Percentiles rank a stretch among this genome's conserved stretches.
Conservation (phyloP, 2,113 vertebrate genomes). For the Phodopus roborovskii region DNA sequence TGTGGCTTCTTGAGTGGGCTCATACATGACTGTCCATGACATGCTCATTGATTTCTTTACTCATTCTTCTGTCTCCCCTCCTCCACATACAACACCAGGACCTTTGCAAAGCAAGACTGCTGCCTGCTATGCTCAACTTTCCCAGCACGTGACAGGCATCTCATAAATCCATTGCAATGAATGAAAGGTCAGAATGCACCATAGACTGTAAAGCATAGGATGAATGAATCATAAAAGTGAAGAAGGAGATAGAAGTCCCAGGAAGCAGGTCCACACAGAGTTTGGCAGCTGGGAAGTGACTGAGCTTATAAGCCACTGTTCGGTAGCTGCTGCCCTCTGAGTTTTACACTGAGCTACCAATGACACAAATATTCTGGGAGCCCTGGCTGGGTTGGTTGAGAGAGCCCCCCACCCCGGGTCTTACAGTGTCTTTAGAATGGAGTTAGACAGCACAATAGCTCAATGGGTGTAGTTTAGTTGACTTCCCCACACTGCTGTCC, state of each 20-base stretch:
- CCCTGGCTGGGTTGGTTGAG: neutral
- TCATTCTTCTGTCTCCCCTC: neutral
- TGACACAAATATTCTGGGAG: neutral
- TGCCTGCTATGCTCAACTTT: neutral
- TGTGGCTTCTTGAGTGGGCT: neutral
- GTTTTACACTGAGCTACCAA: neutral
- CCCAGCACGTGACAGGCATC: neutral
- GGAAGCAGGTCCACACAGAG: neutral
- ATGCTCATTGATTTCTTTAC: neutral
- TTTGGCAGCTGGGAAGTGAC: conserved; percentile 10
- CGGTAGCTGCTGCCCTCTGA: neutral
- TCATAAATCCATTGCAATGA: neutral
- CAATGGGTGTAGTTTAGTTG: conserved; percentile 8
- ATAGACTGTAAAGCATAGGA: neutral
- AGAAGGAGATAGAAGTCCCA: conserved; percentile 9
- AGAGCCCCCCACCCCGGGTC: neutral
- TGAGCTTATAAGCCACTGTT: neutral
- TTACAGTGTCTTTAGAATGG: conserved; percentile 26
- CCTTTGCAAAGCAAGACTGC: neutral
- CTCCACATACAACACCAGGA: neutral
- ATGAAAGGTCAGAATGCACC: neutral
- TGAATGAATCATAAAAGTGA: conserved; percentile 24
- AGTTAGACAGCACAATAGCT: conserved; percentile 16
- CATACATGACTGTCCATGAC: too few relatives aligned
- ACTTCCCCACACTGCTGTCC: neutral